Conservation (phyloP, 2,113 vertebrate genomes). For the Amphiprion percula region DNA sequence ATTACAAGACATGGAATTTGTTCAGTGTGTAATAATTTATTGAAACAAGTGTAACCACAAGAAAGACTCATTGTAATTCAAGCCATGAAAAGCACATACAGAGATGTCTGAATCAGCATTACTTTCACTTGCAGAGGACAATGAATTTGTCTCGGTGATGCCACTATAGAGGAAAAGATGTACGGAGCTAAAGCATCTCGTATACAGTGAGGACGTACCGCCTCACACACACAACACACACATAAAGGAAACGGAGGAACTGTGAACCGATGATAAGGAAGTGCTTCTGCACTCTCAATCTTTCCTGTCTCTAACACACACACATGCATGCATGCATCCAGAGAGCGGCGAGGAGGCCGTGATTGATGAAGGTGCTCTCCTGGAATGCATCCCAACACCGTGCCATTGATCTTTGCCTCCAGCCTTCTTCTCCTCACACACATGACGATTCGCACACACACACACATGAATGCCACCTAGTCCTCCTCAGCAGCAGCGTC, state of each 20-base stretch:
- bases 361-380: slow-evolving; percentile 82
- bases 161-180: background rate
- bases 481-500: slow-evolving; percentile 50
- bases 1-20: no score
- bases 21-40: no score
- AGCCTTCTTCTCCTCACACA: slow-evolving; percentile 46
- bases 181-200: background rate
- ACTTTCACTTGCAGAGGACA: slow-evolving; percentile 7
- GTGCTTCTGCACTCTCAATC: slow-evolving; percentile 65
- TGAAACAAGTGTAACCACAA: no score
- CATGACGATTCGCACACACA: slow-evolving; percentile 21
- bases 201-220: slow-evolving; percentile 20
- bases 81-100: background rate
- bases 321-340: background rate
- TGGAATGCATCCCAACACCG: slow-evolving; percentile 75
- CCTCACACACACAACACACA: background rate
- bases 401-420: slow-evolving; percentile 81
- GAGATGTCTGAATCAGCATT: background rate
- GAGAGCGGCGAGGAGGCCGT: slow-evolving; percentile 25
- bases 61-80: no score
- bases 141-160: slow-evolving; percentile 12
- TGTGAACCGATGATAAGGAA: slow-evolving; percentile 72
- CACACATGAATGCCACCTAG: slow-evolving; percentile 22
- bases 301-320: slow-evolving; percentile 38
- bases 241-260: slow-evolving; percentile 57